These are phyloP conservation scores for Hystrix brachyura DNA, from an alignment of 2,113 vertebrate genomes.

Conservation along the genomic window DNA sequence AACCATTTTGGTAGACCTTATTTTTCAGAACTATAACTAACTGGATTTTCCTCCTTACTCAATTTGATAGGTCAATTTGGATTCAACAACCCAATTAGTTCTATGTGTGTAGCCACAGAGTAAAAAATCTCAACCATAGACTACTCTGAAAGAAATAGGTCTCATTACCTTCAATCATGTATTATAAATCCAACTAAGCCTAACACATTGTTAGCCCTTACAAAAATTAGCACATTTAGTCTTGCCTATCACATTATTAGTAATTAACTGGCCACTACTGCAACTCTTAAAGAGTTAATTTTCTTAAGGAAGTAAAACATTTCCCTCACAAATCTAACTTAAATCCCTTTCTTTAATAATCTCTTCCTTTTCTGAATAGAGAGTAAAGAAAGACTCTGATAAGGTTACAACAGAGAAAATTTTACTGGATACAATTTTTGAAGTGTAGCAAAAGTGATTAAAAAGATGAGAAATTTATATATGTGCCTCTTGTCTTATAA, in stretches of 20 bases:
- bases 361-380: background rate
- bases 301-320: background rate
- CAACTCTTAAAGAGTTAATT: background rate
- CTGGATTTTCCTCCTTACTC: background rate
- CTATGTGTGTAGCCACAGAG: background rate
- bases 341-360: background rate
- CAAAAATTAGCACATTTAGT: background rate
- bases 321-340: background rate
- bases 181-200: background rate
- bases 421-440: background rate
- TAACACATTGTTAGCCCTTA: background rate
- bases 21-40: constrained; percentile 31
- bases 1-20: background rate
- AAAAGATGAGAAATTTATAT: background rate
- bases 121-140: background rate
- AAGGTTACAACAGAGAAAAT: background rate
- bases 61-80: background rate
- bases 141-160: background rate
- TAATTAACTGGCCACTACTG: background rate
- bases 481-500: background rate
- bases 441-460: background rate
- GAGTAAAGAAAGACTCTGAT: background rate
- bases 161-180: background rate
- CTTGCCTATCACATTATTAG: background rate
- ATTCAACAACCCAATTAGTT: constrained; percentile 43